Evolutionary conservation across 2,888 invertebrate genomes (phyloP).

Genomic region (Scaeva pyrastri): DNA sequence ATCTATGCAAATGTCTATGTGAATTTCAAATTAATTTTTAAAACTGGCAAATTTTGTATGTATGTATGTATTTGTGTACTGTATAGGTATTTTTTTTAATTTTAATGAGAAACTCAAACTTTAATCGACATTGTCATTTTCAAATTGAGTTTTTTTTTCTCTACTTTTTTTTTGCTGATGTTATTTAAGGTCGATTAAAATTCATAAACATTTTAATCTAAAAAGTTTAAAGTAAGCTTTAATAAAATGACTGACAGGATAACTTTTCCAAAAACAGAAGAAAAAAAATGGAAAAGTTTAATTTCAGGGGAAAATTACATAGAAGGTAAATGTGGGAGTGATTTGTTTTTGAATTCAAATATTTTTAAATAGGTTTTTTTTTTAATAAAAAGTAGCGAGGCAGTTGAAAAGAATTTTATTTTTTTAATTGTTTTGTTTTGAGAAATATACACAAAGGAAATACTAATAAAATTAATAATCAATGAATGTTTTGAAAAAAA

Average conservation of each 20-base stretch:
- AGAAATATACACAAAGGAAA: too few species aligned
- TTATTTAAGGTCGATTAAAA: conserved; percentile 31
- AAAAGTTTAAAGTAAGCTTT: conserved; percentile 38
- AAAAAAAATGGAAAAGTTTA: background rate
- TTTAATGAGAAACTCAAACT: conserved; percentile 15
- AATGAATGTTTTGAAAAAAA: too few species aligned
- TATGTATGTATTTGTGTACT: too few species aligned
- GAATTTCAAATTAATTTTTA: background rate
- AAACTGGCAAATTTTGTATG: background rate
- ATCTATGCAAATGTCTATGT: background rate
- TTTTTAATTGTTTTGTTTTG: background rate
- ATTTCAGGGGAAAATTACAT: background rate
- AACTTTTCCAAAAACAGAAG: background rate
- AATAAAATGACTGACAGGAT: conserved; percentile 24
- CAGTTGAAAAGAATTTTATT: background rate
- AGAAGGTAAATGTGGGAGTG: background rate
- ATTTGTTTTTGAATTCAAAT: background rate
- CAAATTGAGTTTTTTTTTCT: conserved; percentile 28
- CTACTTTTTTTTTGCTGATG: background rate
- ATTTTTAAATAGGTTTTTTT: background rate
- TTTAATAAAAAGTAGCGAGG: background rate
- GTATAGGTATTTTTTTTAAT: background rate
- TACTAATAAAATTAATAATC: too few species aligned
- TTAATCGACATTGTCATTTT: conserved; percentile 35
- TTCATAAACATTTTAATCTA: conserved; percentile 42